Conservation (phyloP, 2,797 vertebrate genomes). For the Pseudopleuronectes americanus region DNA sequence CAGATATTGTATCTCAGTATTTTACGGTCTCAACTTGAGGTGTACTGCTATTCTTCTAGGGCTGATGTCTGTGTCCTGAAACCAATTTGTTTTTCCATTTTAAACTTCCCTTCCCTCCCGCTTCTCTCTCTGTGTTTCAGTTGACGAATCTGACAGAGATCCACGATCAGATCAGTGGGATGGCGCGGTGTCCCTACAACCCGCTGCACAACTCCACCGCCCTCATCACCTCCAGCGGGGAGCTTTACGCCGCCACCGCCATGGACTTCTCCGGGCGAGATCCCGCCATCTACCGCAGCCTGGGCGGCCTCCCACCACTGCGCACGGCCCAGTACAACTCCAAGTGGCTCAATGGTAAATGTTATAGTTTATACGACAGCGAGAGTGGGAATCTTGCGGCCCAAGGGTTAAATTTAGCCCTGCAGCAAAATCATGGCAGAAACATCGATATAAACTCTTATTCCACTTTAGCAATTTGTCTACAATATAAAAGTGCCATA, state of each 20-base stretch:
- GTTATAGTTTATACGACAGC: not conserved
- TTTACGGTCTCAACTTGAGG: too few species aligned
- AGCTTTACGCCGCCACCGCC: constrained; percentile 95
- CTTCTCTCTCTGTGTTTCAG: constrained; percentile 68
- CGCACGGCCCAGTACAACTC: constrained; percentile 99
- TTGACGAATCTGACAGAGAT: constrained; percentile 93
- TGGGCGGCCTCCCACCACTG: constrained; percentile 92
- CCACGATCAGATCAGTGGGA: constrained; percentile 97
- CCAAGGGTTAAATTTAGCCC: too few species aligned
- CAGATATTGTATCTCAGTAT: not conserved
- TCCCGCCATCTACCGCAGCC: constrained; percentile 96
- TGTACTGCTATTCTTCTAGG: not conserved
- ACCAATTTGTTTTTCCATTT: constrained; percentile 7
- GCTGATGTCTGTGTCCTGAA: constrained; percentile 5
- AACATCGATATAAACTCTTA: too few species aligned
- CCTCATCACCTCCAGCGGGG: constrained; percentile 93
- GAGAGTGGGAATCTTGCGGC: too few species aligned
- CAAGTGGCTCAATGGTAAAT: constrained; percentile 96
- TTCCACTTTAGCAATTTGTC: too few species aligned
- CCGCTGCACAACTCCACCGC: constrained; percentile 97
- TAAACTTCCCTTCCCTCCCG: not conserved
- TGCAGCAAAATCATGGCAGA: too few species aligned
- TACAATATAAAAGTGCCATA: too few species aligned
- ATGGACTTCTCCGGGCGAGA: constrained; percentile 98
- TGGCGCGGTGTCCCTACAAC: constrained; percentile 98